Evolutionary conservation across 2,888 invertebrate species (phyloP).

Genomic region (Merodon equestris): DNA sequence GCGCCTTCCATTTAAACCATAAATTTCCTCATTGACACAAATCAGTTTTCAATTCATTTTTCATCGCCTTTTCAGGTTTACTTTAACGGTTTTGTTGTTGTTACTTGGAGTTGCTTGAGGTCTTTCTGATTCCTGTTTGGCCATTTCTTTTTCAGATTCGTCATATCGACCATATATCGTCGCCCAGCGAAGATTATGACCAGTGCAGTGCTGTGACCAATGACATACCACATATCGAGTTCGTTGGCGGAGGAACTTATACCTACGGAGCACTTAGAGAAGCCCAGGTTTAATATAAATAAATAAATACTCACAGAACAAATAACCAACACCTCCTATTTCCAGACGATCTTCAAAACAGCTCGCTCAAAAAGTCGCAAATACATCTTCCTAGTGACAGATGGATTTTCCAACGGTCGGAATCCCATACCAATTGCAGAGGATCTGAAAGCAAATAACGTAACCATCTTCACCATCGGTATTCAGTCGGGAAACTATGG

Average conservation of each 20-base stretch:
- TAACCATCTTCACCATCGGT: slow-evolving; percentile 81
- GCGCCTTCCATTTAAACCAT: no score
- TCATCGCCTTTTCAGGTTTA: no score
- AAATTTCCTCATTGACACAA: no score
- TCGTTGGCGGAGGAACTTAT: slow-evolving; percentile 84
- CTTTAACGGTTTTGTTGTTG: no score
- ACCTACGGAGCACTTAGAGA: slow-evolving; percentile 84
- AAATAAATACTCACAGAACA: not conserved
- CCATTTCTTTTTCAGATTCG: slow-evolving; percentile 73
- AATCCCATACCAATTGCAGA: slow-evolving; percentile 83
- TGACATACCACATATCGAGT: slow-evolving; percentile 82
- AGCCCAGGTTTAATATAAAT: slow-evolving; percentile 80
- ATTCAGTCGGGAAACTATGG: slow-evolving; percentile 84
- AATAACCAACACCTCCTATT: slow-evolving; percentile 44
- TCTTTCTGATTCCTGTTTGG: not conserved
- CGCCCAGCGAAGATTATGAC: slow-evolving; percentile 80
- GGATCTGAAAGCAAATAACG: slow-evolving; percentile 80
- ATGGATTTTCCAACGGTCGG: slow-evolving; percentile 86
- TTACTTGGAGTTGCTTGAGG: no score
- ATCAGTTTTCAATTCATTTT: no score
- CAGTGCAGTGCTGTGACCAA: slow-evolving; percentile 83
- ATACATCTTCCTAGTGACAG: slow-evolving; percentile 84
- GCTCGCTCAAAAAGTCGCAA: slow-evolving; percentile 80
- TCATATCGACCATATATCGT: slow-evolving; percentile 83
- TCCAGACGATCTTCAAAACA: slow-evolving; percentile 79